A percentile compares a stretch with the other conserved stretches of the same genome.
Conservation (phyloP, 2,797 vertebrate genomes). For the Argentina silus region DNA sequence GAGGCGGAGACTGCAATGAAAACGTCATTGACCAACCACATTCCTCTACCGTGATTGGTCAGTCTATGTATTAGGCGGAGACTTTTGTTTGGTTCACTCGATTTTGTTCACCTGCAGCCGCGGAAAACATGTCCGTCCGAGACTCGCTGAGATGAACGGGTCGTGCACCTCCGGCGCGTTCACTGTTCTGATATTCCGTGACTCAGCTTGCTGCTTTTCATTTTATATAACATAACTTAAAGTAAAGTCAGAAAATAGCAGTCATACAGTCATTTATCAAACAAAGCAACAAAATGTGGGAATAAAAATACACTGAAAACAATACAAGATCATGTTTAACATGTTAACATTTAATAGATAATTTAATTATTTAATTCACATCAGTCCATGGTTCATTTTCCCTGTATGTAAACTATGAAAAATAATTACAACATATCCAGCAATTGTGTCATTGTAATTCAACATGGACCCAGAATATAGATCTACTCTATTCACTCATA, state of each 20-base stretch:
- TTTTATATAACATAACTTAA: no score
- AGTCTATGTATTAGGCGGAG: not conserved
- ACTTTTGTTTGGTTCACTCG: not conserved
- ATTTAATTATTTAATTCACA: constrained; percentile 5
- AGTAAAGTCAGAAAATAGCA: no score
- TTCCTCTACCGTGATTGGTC: not conserved
- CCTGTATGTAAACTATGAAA: constrained; percentile 8
- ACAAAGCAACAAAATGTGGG: no score
- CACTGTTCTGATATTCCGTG: no score
- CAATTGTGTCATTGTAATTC: not conserved
- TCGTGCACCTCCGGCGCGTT: no score
- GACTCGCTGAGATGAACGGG: no score
- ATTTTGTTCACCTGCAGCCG: not conserved
- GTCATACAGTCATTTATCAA: no score
- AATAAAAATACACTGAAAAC: not conserved
- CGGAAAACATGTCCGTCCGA: no score
- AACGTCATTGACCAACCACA: no score
- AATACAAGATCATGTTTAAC: not conserved
- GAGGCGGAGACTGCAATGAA: not conserved
- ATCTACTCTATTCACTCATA: not conserved
- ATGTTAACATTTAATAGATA: constrained; percentile 8
- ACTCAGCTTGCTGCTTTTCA: no score
- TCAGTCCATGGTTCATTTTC: constrained; percentile 10
- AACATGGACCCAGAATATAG: constrained; percentile 12
- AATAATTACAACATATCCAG: constrained; percentile 2